Evolutionary conservation across 2,113 vertebrate genomes (phyloP).

Genomic region (Tetraodon nigroviridis): DNA sequence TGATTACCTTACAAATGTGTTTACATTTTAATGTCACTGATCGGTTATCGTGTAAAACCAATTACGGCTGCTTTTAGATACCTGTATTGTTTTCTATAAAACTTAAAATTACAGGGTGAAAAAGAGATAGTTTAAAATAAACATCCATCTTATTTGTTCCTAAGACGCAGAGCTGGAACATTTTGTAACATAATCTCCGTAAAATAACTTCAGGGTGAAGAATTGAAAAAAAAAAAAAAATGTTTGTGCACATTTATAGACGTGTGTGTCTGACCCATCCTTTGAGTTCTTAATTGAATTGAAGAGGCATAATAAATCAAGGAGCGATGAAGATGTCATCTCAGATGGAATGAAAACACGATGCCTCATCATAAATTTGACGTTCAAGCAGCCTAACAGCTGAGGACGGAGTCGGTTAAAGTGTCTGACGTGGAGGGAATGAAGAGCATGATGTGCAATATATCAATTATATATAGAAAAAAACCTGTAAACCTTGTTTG

Average conservation of each 20-base stretch:
- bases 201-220: too few relatives aligned
- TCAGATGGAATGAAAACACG: conserved; percentile 70
- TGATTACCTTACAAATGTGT: too few relatives aligned
- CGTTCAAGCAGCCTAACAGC: conserved; percentile 57
- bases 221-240: too few relatives aligned
- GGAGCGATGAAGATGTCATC: conserved; percentile 68
- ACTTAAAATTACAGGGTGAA: too few relatives aligned
- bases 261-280: conserved; percentile 13
- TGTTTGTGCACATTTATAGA: conserved; percentile 4
- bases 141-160: too few relatives aligned
- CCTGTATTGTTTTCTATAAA: too few relatives aligned
- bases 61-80: too few relatives aligned
- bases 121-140: too few relatives aligned
- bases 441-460: neutral
- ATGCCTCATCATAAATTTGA: conserved; percentile 60
- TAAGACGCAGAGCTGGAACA: too few relatives aligned
- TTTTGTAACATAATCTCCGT: too few relatives aligned
- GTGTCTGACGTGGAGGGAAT: neutral
- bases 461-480: conserved; percentile 14
- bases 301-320: conserved; percentile 67
- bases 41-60: too few relatives aligned
- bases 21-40: too few relatives aligned
- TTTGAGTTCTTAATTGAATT: conserved; percentile 56
- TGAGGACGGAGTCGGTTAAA: conserved; percentile 38
- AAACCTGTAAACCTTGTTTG: conserved; percentile 7